Evolutionary conservation across 2,797 vertebrate genomes (phyloP).

Genomic region (Phylloscopus collybita): DNA sequence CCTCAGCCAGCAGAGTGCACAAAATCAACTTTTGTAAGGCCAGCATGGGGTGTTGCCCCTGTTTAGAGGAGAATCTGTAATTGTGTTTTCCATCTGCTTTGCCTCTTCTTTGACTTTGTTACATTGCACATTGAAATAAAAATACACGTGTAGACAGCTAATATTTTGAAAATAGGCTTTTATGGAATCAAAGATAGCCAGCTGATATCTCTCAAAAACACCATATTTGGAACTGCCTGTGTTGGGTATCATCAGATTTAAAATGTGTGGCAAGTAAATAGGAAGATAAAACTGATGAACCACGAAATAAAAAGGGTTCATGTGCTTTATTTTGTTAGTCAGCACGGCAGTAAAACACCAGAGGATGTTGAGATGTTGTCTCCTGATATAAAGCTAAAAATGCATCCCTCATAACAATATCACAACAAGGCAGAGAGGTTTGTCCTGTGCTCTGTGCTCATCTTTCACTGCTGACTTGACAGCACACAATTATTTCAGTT

Average conservation of each 20-base stretch:
- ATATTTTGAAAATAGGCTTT: not conserved
- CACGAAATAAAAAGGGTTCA: constrained; percentile 12
- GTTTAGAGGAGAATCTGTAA: not conserved
- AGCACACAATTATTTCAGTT: not conserved
- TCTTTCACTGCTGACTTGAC: not conserved
- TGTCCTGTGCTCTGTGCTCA: not conserved
- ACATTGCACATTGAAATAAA: not conserved
- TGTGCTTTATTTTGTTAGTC: not conserved
- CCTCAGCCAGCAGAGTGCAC: not conserved
- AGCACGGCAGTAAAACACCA: not conserved
- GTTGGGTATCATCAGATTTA: not conserved
- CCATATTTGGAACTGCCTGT: not conserved
- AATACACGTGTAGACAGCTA: not conserved
- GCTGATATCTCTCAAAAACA: not conserved
- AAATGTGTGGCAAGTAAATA: constrained; percentile 14
- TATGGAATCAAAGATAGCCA: not conserved
- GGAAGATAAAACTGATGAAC: constrained; percentile 27
- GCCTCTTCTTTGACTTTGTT: not conserved
- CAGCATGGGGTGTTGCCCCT: not conserved
- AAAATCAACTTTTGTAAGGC: not conserved
- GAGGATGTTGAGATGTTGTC: not conserved
- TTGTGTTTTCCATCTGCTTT: not conserved
- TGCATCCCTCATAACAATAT: not conserved
- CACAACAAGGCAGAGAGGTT: not conserved
- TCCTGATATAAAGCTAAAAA: not conserved